A percentile compares a stretch with the other conserved stretches of the same genome.
Evolutionary conservation across 2,888 invertebrate genomes (phyloP).

Genomic region (Drosophila nigricruria): DNA sequence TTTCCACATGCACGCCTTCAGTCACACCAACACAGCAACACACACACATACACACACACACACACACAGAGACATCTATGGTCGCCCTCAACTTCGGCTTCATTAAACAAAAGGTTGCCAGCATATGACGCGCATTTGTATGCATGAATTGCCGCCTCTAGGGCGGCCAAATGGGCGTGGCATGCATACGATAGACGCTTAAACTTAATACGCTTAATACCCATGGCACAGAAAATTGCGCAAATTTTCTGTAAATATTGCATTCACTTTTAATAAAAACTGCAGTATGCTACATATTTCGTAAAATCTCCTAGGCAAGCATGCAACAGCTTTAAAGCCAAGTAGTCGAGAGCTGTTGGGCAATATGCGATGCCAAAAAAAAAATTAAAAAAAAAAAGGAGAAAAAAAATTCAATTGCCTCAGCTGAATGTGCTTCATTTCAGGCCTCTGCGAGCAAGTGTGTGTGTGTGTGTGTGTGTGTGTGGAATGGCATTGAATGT

Average conservation of each 20-base stretch:
- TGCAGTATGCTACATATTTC: constrained; percentile 43
- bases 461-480: constrained; percentile 1
- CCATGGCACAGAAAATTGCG: constrained; percentile 31
- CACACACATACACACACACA: constrained; percentile 11
- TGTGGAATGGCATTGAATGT: constrained; percentile 18
- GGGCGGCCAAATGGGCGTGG: constrained; percentile 17
- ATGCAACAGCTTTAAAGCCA: constrained; percentile 31
- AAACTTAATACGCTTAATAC: constrained; percentile 68
- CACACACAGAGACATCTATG: constrained; percentile 19
- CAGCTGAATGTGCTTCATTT: constrained; percentile 58
- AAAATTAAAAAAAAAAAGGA: too few relatives aligned
- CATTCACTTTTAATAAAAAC: constrained; percentile 36
- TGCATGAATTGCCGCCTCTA: constrained; percentile 35
- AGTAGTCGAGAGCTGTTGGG: constrained; percentile 14
- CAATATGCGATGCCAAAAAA: constrained; percentile 31
- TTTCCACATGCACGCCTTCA: constrained; percentile 73
- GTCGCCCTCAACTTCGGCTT: constrained; percentile 70
- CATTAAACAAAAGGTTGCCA: constrained; percentile 74
- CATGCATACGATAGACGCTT: constrained; percentile 41
- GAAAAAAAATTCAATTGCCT: constrained; percentile 64
- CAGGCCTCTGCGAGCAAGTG: constrained; percentile 24
- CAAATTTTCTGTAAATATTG: constrained; percentile 44
- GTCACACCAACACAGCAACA: constrained; percentile 6
- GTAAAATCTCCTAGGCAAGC: constrained; percentile 3
- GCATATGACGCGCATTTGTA: constrained; percentile 60